phyloP scores from a whole-genome alignment of 2,888 invertebrate genomes.

The Bursaphelenchus okinawaensis region DNA sequence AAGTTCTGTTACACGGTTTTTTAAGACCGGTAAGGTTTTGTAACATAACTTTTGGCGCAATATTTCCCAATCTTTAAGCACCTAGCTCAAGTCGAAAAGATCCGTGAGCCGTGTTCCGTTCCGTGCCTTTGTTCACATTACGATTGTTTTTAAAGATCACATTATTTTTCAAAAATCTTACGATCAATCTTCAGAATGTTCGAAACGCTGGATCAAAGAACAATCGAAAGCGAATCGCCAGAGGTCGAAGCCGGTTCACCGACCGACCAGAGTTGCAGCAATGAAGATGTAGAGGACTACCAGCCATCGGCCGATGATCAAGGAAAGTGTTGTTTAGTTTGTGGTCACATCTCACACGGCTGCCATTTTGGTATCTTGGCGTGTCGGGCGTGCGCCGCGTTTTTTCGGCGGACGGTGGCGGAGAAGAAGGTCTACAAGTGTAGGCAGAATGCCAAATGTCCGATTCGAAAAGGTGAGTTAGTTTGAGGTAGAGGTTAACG shows the following conservation, averaged over 20 bases:
- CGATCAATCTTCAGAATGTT: no score
- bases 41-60: no score
- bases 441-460: conserved; percentile 36
- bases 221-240: background rate
- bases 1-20: no score
- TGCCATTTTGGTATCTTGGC: conserved; percentile 39
- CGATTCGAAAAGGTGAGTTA: conserved; percentile 37
- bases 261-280: background rate
- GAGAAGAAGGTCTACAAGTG: conserved; percentile 45
- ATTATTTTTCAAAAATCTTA: no score
- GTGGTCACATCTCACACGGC: conserved; percentile 34
- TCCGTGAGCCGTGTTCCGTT: no score
- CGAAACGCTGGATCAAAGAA: background rate
- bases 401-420: conserved; percentile 48
- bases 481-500: no score
- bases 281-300: background rate
- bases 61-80: no score
- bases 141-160: no score
- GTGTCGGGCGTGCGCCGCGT: conserved; percentile 21
- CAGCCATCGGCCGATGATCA: conserved; percentile 9
- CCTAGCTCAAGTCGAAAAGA: no score
- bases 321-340: conserved; percentile 22
- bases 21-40: no score
- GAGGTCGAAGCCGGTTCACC: background rate
- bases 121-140: no score